phyloP scores from a whole-genome alignment of 2,888 invertebrate species.

The Chaetogeoica ovagalla region DNA sequence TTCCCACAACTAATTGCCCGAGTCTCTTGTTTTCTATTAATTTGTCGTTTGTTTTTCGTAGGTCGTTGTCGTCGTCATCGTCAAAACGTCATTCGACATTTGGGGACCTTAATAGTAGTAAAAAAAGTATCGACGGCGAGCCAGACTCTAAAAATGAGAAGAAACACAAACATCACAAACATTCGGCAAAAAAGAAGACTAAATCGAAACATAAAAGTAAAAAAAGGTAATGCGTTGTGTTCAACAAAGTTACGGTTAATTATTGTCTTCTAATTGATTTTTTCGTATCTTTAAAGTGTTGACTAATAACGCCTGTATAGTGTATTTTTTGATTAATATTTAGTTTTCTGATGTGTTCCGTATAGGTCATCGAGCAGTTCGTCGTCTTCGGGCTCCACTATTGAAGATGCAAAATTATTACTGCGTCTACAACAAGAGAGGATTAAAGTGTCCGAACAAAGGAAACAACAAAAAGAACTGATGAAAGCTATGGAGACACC shows the following conservation, averaged over 20 bases:
- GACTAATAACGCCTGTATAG: too few relatives aligned
- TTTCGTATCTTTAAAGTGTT: too few relatives aligned
- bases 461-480: conserved; percentile 71
- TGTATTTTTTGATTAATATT: not conserved
- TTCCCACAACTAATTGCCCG: too few relatives aligned
- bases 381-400: conserved; percentile 60
- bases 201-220: conserved; percentile 36
- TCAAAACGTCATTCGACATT: conserved; percentile 22
- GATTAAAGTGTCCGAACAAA: conserved; percentile 68
- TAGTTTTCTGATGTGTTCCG: not conserved
- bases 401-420: conserved; percentile 69
- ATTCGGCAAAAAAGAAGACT: conserved; percentile 43
- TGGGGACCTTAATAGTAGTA: not conserved
- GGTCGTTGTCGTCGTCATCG: conserved; percentile 6
- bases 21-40: not conserved
- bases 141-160: not conserved
- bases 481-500: conserved; percentile 91
- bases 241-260: too few relatives aligned
- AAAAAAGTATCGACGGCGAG: not conserved
- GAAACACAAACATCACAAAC: conserved; percentile 6
- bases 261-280: too few relatives aligned
- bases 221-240: conserved; percentile 10
- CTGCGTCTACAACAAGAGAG: conserved; percentile 75
- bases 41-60: conserved; percentile 6
- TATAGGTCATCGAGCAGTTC: conserved; percentile 54